Evolutionary conservation across 2,888 invertebrate species (phyloP).

Genomic region (Spicauda simplicius): DNA sequence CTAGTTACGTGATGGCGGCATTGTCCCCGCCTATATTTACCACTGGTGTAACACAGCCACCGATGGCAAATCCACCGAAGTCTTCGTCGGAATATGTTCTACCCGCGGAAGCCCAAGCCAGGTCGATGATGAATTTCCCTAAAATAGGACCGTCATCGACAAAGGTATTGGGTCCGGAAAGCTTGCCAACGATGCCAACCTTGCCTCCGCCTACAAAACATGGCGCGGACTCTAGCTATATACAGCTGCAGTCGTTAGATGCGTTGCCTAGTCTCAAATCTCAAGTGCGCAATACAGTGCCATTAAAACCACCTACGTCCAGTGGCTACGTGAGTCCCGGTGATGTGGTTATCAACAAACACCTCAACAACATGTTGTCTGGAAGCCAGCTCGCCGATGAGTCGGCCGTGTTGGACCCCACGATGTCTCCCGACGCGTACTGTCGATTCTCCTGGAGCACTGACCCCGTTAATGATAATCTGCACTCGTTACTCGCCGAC

Average conservation of each 20-base stretch:
- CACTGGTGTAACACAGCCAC: slow-evolving; percentile 58
- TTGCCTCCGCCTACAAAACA: slow-evolving; percentile 70
- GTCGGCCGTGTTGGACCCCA: slow-evolving; percentile 74
- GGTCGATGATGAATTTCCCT: slow-evolving; percentile 66
- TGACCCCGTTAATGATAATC: slow-evolving; percentile 76
- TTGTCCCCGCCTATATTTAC: slow-evolving; percentile 72
- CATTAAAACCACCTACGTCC: slow-evolving; percentile 63
- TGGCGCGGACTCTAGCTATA: slow-evolving; percentile 70
- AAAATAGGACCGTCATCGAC: slow-evolving; percentile 64
- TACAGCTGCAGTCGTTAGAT: slow-evolving; percentile 75
- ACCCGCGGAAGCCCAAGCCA: slow-evolving; percentile 67
- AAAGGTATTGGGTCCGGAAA: slow-evolving; percentile 70
- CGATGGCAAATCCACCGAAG: slow-evolving; percentile 54
- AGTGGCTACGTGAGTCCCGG: slow-evolving; percentile 74
- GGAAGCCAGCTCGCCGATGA: slow-evolving; percentile 67
- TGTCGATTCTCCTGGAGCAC: slow-evolving; percentile 82
- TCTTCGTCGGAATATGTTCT: slow-evolving; percentile 71
- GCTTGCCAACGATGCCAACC: slow-evolving; percentile 76
- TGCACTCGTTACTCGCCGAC: slow-evolving; percentile 72
- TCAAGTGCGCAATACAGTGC: slow-evolving; percentile 59
- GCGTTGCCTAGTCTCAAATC: slow-evolving; percentile 74
- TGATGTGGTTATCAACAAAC: slow-evolving; percentile 76
- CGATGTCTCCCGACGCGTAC: slow-evolving; percentile 80
- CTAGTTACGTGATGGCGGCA: slow-evolving; percentile 78
- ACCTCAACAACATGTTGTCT: slow-evolving; percentile 71